Evolutionary conservation across 2,113 vertebrate species (phyloP).

Genomic region (Sinocyclocheilus grahami): DNA sequence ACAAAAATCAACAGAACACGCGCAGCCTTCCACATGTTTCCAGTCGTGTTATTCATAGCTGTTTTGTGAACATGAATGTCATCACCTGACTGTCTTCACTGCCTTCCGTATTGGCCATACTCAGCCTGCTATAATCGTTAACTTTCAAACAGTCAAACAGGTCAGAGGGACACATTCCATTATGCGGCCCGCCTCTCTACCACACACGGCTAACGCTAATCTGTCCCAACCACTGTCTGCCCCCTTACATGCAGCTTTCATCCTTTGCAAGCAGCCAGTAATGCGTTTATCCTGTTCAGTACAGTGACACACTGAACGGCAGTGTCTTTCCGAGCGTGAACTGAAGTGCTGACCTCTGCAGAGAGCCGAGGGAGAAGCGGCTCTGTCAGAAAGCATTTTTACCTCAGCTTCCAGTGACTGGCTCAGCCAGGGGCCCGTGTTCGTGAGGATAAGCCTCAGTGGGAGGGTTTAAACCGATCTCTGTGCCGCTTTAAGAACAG

Average conservation of each 20-base stretch:
- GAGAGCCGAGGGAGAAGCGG: slow-evolving; percentile 46
- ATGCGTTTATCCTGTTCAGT: background rate
- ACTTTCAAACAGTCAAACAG: slow-evolving; percentile 36
- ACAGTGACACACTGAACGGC: slow-evolving; percentile 25
- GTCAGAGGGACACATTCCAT: slow-evolving; percentile 62
- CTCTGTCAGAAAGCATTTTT: slow-evolving; percentile 65
- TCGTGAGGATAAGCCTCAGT: slow-evolving; percentile 29
- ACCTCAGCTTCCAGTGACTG: slow-evolving; percentile 47
- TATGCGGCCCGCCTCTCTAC: slow-evolving; percentile 45
- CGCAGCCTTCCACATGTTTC: background rate
- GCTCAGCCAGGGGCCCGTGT: slow-evolving; percentile 44
- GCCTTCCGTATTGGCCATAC: slow-evolving; percentile 17
- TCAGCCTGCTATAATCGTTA: slow-evolving; percentile 62
- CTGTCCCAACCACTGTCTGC: slow-evolving; percentile 63
- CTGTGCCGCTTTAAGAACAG: background rate
- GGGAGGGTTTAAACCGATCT: background rate
- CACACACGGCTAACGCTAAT: slow-evolving; percentile 61
- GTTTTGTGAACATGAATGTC: background rate
- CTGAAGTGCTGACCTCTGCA: slow-evolving; percentile 69
- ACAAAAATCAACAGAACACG: background rate
- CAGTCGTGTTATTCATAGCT: background rate
- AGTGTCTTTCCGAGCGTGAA: slow-evolving; percentile 64
- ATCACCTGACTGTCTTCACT: background rate
- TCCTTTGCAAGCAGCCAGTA: slow-evolving; percentile 1
- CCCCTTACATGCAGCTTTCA: slow-evolving; percentile 27